Evolutionary conservation across 2,113 vertebrate species (phyloP), one percentile per base, ranked within the genome.

Genomic region (Echinops telfairi): DNA sequence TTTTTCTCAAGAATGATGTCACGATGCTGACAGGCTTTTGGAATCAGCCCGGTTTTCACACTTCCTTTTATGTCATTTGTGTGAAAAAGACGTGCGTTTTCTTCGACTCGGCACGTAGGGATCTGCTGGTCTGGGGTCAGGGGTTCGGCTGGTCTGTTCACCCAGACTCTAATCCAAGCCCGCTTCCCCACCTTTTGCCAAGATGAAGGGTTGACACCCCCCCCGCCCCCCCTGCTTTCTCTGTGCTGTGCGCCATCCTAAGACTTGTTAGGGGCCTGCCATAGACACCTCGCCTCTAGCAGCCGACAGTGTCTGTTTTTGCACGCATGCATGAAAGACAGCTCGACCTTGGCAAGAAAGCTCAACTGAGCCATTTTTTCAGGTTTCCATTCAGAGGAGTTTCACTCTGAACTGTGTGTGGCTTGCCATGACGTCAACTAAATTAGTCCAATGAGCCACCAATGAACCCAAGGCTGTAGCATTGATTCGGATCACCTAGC

Each of bases 281-380:
- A 0, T n/a, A 36, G n/a, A 0, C 10, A 66, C 22, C 92, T 90
- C 93, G 29, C 86, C 94, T 91, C 12, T n/a, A 71, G 96, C 95
- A 96, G n/a, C 70, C 84, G 88, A 33, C 82, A 81, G 78, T 0
- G 87, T 36, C 53, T 64, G 80, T 10, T 90, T 89, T 95, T 73
- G 95, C 15, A 71, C 16, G 36, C 57, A 9, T n/a, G 29, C 71
- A 8, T 60, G 85, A 90, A 92, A 94, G 96, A 90, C 78, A 96
- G 97, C 94, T 92, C 64, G 60, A 14, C 86, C 91, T 95, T 73
- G 88, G 93, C 97, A 97, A 93, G 94, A 97, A 97, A 92, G 66
- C 86, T 95, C 94, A 96, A 96, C 94, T 1, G 95, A 81, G 80
- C 27, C 27, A 95, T 76, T 94, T 77, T 85, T 40, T 86, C 22